Evolutionary conservation across 1,140 invertebrate genomes (phyloP), one percentile per base, ranked within the genome.

Genomic region (Scylla paramamosain): DNA sequence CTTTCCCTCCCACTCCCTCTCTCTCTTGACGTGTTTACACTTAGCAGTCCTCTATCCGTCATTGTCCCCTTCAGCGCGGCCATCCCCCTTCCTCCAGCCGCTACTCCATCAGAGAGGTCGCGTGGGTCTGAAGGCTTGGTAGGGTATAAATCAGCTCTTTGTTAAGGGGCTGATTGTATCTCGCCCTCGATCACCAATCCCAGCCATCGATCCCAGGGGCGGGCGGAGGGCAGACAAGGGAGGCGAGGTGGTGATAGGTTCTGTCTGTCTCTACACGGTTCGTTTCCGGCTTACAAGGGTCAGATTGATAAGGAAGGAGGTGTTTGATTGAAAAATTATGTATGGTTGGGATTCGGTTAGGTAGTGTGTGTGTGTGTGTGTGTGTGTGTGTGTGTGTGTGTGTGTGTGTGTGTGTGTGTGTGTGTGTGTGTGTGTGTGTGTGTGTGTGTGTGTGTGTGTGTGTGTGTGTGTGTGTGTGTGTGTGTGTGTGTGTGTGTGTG

Each of bases 271-370:
- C 67, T 77, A 77, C 67, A 77, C 67, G 67, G 16, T 20, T 25
- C 67, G 67, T 77, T 77, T 77, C 67, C 67, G n/a, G 20, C 67
- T n/a, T 77, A n/a, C 67, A n/a, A 12, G 67, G 20, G 67, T 77
- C 25, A 77, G 67, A 77, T 77, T 77, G 67, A 77, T 77, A 77
- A 16, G 67, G 20, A 20, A 77, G 25, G 20, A 25, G 67, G 67
- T 77, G 67, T 77, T 77, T 77, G 67, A 77, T 77, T 77, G 67
- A 77, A 77, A 77, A 77, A 77, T 77, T 77, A 77, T 77, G 25
- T 77, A 77, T n/a, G 67, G 20, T 25, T 77, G 10, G 67, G 67
- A 2, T 77, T 77, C 1, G 67, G 12, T 1, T 77, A 8, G n/a
- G 20, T 77, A 12, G 52, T 3, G 67, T 25, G 67, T 77, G n/a